A percentile compares a stretch with the other conserved stretches of the same genome.
Evolutionary conservation across 2,888 invertebrate genomes (phyloP).

Genomic region (Litoditis marina): DNA sequence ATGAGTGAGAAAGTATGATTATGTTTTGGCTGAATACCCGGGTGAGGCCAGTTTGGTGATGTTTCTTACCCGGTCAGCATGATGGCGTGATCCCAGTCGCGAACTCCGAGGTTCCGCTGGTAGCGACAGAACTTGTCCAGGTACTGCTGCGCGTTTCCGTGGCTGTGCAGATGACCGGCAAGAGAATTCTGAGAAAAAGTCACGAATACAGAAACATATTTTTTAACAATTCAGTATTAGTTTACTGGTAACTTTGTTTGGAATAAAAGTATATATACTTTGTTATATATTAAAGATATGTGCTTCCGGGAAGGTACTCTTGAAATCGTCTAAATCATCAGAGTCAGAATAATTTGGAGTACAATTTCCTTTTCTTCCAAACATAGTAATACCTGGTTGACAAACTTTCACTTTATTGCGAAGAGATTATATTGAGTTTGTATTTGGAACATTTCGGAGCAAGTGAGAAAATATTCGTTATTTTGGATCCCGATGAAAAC

Average conservation of each 20-base stretch:
- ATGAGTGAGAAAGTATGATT: too few species aligned
- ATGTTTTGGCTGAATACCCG: too few species aligned
- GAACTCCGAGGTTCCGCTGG: constrained; percentile 52
- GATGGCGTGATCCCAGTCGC: constrained; percentile 62
- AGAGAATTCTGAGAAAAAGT: constrained; percentile 52
- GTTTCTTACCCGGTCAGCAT: constrained; percentile 57
- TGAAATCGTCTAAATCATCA: too few species aligned
- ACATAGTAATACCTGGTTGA: too few species aligned
- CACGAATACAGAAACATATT: neutral
- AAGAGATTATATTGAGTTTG: too few species aligned
- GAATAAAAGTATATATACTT: neutral
- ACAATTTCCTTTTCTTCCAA: too few species aligned
- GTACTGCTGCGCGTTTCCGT: constrained; percentile 61
- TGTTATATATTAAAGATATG: too few species aligned
- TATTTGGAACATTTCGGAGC: neutral
- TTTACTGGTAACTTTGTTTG: neutral
- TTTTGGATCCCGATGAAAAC: constrained; percentile 16
- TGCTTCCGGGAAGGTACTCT: too few species aligned
- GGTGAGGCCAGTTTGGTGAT: too few species aligned
- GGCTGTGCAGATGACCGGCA: constrained; percentile 56
- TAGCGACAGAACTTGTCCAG: constrained; percentile 60
- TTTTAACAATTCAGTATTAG: neutral
- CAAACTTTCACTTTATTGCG: too few species aligned
- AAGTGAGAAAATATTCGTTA: too few species aligned
- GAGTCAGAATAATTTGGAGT: too few species aligned